Evolutionary conservation across 1,140 invertebrate species (phyloP).

Genomic region (Dysdera silvatica): DNA sequence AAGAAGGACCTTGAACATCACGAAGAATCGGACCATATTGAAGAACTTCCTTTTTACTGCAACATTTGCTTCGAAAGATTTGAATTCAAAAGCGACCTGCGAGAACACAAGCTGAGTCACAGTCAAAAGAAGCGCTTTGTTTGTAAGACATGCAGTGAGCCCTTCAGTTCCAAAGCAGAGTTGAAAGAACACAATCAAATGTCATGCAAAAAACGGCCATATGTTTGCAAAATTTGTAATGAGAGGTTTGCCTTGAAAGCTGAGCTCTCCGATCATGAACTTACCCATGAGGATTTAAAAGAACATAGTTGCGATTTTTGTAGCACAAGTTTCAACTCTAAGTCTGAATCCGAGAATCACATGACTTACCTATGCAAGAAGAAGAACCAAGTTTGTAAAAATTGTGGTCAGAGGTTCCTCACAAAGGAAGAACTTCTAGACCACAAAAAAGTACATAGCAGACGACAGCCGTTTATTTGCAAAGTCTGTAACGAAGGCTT

Average conservation of each 20-base stretch:
- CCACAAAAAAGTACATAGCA: slow-evolving; percentile 25
- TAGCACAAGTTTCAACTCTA: not conserved
- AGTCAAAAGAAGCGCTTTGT: slow-evolving; percentile 1
- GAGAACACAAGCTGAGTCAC: slow-evolving; percentile 18
- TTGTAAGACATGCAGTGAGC: not conserved
- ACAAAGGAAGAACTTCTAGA: slow-evolving; percentile 18
- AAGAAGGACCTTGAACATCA: slow-evolving; percentile 18
- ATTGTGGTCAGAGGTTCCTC: slow-evolving; percentile 14
- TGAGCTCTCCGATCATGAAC: not conserved
- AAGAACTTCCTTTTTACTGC: slow-evolving; percentile 15
- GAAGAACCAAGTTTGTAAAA: slow-evolving; percentile 10
- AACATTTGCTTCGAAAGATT: slow-evolving; percentile 15
- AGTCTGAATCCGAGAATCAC: slow-evolving; percentile 2
- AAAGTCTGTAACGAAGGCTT: slow-evolving; percentile 27
- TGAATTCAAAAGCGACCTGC: slow-evolving; percentile 22
- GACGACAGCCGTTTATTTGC: slow-evolving; percentile 24
- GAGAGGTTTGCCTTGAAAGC: not conserved
- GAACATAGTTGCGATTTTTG: slow-evolving; percentile 1
- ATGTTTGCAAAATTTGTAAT: slow-evolving; percentile 3
- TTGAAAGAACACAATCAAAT: not conserved
- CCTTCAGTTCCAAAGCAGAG: slow-evolving; percentile 1
- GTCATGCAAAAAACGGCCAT: not conserved
- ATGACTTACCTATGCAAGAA: not conserved
- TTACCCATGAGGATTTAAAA: not conserved
- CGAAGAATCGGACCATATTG: not conserved